Conservation (phyloP, 2,888 invertebrate genomes). For the Pyrrhia umbra region DNA sequence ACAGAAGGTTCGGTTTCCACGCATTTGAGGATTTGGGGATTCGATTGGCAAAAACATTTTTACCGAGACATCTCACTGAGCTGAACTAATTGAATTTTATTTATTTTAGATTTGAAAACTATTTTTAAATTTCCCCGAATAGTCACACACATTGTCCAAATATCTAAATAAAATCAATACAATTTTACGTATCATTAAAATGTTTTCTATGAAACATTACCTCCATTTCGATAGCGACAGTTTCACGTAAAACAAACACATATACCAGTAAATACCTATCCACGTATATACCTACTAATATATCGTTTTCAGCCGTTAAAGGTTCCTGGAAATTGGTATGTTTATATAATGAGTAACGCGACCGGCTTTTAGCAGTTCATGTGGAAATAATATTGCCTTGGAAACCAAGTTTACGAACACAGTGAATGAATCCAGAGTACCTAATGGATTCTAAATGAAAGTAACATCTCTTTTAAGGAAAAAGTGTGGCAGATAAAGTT, state of each 20-base stretch:
- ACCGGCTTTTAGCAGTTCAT: conserved; percentile 36
- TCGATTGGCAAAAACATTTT: too few relatives aligned
- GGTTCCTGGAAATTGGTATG: conserved; percentile 38
- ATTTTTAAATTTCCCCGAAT: too few relatives aligned
- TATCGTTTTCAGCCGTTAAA: conserved; percentile 45
- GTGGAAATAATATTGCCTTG: conserved; percentile 26
- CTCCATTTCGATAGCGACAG: conserved; percentile 6
- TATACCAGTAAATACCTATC: not conserved
- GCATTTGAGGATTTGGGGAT: too few relatives aligned
- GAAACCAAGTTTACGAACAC: conserved; percentile 20
- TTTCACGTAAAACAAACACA: conserved; percentile 21
- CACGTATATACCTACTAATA: not conserved
- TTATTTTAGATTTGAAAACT: too few relatives aligned
- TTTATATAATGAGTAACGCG: conserved; percentile 47
- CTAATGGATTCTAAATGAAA: conserved; percentile 7
- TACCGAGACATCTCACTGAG: too few relatives aligned
- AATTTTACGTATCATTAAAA: not conserved
- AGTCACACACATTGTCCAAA: not conserved
- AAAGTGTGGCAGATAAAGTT: not conserved
- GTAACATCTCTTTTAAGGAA: conserved; percentile 18
- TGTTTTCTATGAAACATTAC: not conserved
- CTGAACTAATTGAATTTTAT: too few relatives aligned
- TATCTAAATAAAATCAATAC: not conserved
- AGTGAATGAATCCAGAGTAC: conserved; percentile 2
- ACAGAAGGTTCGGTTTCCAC: too few relatives aligned